Evolutionary conservation across 2,888 invertebrate species (phyloP), one percentile per base, ranked within the genome.

Genomic region (Mamestra brassicae): DNA sequence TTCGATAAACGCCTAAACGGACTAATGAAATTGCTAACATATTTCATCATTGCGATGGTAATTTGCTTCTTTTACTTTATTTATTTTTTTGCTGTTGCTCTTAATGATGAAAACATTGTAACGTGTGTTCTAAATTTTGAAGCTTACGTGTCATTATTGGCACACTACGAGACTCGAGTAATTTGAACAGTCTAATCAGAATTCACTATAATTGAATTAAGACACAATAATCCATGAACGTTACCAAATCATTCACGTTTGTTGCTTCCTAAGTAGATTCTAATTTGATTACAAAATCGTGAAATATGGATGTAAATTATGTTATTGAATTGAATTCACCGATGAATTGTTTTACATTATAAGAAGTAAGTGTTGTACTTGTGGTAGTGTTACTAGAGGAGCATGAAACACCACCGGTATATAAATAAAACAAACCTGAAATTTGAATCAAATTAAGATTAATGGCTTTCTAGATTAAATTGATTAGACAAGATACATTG

Each of bases 401-500:
- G 1, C 4, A 45, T 45, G 7, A 42, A 62, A 45, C 26, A n/a
- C 15, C n/a, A 45, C 45, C 17, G 17, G 58, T n/a, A n/a, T 58
- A 2, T 45, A 62, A 62, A 62, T 62, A n/a, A 62, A 62, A 62
- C 45, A 1, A 26, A 62, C 7, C 45, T 45, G 13, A 26, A 0
- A 13, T 26, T 42, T 42, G 34, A 71, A 54, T 13, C 34, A 26
- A 69, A 50, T 50, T 26, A 50, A 36, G 45, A 54, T 26, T 17
- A 54, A 73, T 38, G 54, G 36, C 10, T 7, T 38, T 47, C 62
- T 38, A 17, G 7, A 73, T 73, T 55, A 7, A 3, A 62, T 62
- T 50, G 47, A 74, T 74, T 38, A n/a, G 15, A 62, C 47, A 55
- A 73, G 47, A 74, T n/a, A 36, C 13, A 73, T 52, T 60, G 42